phyloP scores from a whole-genome alignment of 2,888 invertebrate genomes.

The Harpalus rubripes region DNA sequence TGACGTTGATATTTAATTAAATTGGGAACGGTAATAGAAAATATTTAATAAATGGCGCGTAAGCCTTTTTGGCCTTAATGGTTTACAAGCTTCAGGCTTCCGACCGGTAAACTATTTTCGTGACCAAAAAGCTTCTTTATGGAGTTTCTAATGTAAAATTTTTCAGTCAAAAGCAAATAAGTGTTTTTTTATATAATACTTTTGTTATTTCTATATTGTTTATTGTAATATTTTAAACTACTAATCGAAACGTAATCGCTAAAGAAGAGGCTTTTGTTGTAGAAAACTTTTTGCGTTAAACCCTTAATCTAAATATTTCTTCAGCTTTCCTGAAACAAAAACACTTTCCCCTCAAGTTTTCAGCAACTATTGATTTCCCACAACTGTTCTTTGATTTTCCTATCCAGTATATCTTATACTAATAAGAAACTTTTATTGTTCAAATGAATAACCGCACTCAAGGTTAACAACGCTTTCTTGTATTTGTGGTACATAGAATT shows the following conservation, averaged over 20 bases:
- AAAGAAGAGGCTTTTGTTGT: neutral
- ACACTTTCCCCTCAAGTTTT: constrained; percentile 5
- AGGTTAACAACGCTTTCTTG: no score
- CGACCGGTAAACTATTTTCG: no score
- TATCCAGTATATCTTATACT: neutral
- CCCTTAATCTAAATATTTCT: constrained; percentile 4
- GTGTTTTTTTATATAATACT: neutral
- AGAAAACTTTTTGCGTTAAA: neutral
- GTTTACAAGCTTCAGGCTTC: no score
- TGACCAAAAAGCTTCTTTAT: no score
- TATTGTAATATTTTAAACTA: neutral
- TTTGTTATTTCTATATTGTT: neutral
- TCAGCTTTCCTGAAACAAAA: constrained; percentile 14
- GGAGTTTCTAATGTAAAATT: no score
- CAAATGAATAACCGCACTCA: neutral
- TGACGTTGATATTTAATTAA: no score
- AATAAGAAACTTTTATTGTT: constrained; percentile 20
- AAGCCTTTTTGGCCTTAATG: no score
- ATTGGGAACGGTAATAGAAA: no score
- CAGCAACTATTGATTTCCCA: constrained; percentile 24
- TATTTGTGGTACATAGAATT: no score
- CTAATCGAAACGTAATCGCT: neutral
- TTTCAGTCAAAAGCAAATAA: neutral
- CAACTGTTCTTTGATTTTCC: constrained; percentile 32
- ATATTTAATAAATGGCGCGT: no score